phyloP scores from a whole-genome alignment of 2,797 vertebrate species.

The Danio aesculapii region DNA sequence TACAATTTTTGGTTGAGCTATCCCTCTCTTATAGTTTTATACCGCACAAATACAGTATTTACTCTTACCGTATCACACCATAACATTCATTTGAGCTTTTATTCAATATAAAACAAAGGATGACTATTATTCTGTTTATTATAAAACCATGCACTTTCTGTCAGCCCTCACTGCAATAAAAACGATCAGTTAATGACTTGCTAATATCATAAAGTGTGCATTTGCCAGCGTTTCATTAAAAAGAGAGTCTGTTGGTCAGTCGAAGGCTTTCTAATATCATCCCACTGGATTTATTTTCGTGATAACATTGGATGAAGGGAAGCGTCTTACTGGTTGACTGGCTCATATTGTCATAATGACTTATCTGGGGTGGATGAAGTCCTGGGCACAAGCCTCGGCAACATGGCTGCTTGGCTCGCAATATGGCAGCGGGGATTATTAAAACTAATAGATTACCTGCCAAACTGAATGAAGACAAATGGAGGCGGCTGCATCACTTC shows the following conservation, averaged over 20 bases:
- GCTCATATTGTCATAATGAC: conserved; percentile 44
- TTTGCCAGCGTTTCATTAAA: neutral
- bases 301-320: conserved; percentile 30
- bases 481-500: conserved; percentile 61
- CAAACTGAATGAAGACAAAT: conserved; percentile 66
- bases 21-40: neutral
- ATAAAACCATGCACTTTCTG: neutral
- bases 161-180: neutral
- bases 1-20: no score
- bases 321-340: conserved; percentile 25
- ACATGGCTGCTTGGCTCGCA: conserved; percentile 50
- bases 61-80: neutral
- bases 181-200: neutral
- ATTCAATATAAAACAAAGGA: neutral
- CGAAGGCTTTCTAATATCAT: conserved; percentile 22
- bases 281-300: conserved; percentile 41
- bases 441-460: conserved; percentile 67
- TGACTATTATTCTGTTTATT: neutral
- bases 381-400: conserved; percentile 45
- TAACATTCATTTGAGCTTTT: neutral
- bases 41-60: neutral
- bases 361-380: conserved; percentile 48
- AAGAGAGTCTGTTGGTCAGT: conserved; percentile 16
- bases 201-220: neutral
- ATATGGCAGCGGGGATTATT: conserved; percentile 61